Evolutionary conservation across 1,140 invertebrate species (phyloP).

Genomic region (Drosophila repleta): DNA sequence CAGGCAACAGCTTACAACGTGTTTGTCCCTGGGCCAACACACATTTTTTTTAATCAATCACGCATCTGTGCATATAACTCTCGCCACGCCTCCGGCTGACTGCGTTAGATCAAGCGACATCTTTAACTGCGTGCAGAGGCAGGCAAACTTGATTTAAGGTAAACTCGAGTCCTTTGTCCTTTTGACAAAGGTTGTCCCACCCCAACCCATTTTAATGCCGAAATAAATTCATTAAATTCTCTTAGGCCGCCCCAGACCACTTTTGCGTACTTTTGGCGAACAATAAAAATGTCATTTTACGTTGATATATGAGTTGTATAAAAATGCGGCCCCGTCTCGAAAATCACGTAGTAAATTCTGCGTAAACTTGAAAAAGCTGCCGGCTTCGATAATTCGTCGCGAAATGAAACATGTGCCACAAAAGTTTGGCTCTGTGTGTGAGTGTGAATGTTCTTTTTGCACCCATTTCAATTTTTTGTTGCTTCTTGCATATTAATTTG

Average conservation of each 20-base stretch:
- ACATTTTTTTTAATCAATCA: constrained; percentile 52
- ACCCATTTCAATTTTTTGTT: constrained; percentile 50
- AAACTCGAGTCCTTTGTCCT: constrained; percentile 10
- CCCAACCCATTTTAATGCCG: constrained; percentile 28
- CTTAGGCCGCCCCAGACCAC: constrained; percentile 1
- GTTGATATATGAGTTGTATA: constrained; percentile 61
- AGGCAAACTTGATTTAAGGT: not conserved
- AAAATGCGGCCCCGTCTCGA: constrained; percentile 40
- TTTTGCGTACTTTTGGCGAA: constrained; percentile 36
- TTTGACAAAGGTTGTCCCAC: constrained; percentile 32
- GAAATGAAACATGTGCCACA: constrained; percentile 53
- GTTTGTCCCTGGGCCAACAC: constrained; percentile 18
- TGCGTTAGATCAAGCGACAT: constrained; percentile 22
- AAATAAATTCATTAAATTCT: constrained; percentile 57
- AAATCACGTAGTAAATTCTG: constrained; percentile 75
- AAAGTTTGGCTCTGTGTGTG: constrained; percentile 35
- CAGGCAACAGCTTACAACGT: constrained; percentile 5
- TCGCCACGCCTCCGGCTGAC: constrained; percentile 6
- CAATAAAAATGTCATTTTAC: constrained; percentile 73
- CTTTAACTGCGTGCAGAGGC: too few species aligned
- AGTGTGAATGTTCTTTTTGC: not conserved
- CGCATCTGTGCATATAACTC: constrained; percentile 39
- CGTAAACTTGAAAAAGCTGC: constrained; percentile 57
- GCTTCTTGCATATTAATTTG: constrained; percentile 69
- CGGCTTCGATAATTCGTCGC: constrained; percentile 65